Percentiles rank a stretch among this genome's conserved stretches.
Evolutionary conservation across 2,797 vertebrate genomes (phyloP).

Genomic region (Enteromius radiatus): DNA sequence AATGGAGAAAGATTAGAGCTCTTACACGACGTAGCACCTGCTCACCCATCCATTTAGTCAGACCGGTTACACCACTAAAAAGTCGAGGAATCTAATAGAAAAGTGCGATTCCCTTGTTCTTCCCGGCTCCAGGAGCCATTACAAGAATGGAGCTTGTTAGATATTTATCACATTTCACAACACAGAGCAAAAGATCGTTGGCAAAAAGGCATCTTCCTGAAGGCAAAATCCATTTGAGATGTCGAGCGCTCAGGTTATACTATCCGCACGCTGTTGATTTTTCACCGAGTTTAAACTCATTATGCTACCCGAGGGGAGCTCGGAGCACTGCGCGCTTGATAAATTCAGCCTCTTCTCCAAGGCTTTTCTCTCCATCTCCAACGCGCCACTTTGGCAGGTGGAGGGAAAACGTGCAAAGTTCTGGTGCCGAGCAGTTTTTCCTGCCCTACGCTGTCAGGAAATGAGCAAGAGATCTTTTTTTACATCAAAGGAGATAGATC

Average conservation of each 20-base stretch:
- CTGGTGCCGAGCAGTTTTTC: constrained; percentile 44
- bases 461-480: constrained; percentile 60
- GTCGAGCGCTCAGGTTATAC: constrained; percentile 58
- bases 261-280: constrained; percentile 55
- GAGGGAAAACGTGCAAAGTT: constrained; percentile 31
- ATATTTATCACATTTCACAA: constrained; percentile 68
- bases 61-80: constrained; percentile 62
- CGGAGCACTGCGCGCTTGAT: constrained; percentile 45
- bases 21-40: constrained; percentile 58
- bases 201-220: constrained; percentile 63
- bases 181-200: constrained; percentile 56
- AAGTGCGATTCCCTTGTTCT: constrained; percentile 56
- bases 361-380: constrained; percentile 53
- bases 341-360: constrained; percentile 58
- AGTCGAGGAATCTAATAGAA: constrained; percentile 64
- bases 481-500: constrained; percentile 63
- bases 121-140: constrained; percentile 60
- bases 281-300: constrained; percentile 59
- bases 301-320: constrained; percentile 55
- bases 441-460: constrained; percentile 57
- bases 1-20: constrained; percentile 57
- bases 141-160: constrained; percentile 63
- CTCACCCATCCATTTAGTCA: constrained; percentile 56
- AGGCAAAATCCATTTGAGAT: constrained; percentile 65
- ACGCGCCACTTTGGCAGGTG: constrained; percentile 39